Conservation (phyloP, 2,113 vertebrate genomes). For the Rhizomys pruinosus region DNA sequence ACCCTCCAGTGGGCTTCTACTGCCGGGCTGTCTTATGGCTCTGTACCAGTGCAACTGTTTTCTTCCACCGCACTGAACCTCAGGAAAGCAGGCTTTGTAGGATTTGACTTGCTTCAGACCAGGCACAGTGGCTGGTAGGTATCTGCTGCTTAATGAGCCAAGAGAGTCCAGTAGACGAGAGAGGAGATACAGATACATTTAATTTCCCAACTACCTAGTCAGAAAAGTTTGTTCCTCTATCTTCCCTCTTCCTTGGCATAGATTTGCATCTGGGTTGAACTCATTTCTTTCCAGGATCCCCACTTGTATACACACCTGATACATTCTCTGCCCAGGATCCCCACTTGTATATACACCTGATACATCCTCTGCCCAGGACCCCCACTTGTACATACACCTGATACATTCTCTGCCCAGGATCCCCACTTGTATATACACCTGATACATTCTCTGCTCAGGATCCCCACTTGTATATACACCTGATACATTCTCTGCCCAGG, state of each 20-base stretch:
- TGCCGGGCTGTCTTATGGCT: not conserved
- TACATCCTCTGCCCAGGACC: constrained; percentile 14
- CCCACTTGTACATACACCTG: not conserved
- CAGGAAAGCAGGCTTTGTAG: not conserved
- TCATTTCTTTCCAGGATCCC: not conserved
- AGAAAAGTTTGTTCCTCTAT: not conserved
- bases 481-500: constrained; percentile 5
- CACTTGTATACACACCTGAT: not conserved
- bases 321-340: constrained; percentile 16
- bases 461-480: not conserved
- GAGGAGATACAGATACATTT: not conserved
- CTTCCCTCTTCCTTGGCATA: not conserved
- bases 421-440: not conserved
- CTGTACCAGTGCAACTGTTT: not conserved
- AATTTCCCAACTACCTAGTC: not conserved
- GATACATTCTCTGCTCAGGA: constrained; percentile 11
- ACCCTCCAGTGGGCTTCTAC: not conserved
- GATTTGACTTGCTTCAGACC: not conserved
- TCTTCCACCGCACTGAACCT: not conserved
- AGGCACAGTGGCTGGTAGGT: not conserved
- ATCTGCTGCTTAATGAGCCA: constrained; percentile 17
- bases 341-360: not conserved
- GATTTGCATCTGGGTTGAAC: not conserved
- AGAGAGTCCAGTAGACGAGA: not conserved
- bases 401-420: constrained; percentile 16